Percentiles rank a stretch among this genome's conserved stretches.
Evolutionary conservation across 2,797 vertebrate genomes (phyloP).

Genomic region (Triplophysa yarkandensis): DNA sequence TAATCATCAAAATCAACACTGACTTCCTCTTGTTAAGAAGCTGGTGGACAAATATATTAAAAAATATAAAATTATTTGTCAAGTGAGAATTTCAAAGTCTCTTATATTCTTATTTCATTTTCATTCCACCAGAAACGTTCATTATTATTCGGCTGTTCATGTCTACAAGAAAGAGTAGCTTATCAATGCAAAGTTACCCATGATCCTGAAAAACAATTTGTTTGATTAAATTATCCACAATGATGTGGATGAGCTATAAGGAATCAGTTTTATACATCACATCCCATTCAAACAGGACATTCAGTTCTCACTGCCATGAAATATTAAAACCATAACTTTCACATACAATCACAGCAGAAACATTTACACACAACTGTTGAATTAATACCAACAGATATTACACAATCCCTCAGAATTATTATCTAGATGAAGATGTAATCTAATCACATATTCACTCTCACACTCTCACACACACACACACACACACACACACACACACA

Average conservation of each 20-base stretch:
- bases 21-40: no score
- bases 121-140: no score
- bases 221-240: neutral
- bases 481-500: neutral
- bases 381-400: constrained; percentile 42
- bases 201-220: neutral
- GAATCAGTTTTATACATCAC: no score
- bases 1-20: no score
- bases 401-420: constrained; percentile 27
- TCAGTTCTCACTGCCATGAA: constrained; percentile 27
- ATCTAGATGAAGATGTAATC: neutral
- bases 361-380: constrained; percentile 13
- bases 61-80: no score
- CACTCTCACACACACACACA: neutral
- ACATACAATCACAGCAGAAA: constrained; percentile 4
- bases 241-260: no score
- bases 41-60: no score
- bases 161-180: no score
- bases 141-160: neutral
- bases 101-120: neutral
- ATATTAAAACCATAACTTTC: constrained; percentile 12
- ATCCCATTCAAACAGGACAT: neutral
- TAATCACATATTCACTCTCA: neutral
- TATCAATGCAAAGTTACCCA: neutral
- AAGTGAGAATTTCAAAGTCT: no score